Percentiles rank a stretch among this genome's conserved stretches.
phyloP scores from a whole-genome alignment of 2,888 invertebrate species.

The Chaetogeoica ovagalla region DNA sequence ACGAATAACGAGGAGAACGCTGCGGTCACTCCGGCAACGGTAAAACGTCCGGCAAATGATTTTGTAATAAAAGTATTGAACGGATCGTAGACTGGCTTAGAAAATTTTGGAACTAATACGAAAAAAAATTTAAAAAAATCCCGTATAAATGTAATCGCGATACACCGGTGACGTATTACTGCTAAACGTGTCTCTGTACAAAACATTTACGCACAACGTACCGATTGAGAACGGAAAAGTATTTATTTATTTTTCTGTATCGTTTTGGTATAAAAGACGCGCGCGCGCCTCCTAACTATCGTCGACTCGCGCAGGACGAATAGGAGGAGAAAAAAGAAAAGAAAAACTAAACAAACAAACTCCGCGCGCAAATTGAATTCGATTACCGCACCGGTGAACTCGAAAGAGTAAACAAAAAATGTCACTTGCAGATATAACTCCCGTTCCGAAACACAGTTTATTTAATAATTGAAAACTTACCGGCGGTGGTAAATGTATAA shows the following conservation, averaged over 20 bases:
- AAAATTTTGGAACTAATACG: too few species aligned
- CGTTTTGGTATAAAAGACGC: not conserved
- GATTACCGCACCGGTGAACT: conserved; percentile 51
- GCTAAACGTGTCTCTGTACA: too few species aligned
- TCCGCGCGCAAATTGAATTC: conserved; percentile 45
- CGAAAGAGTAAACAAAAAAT: conserved; percentile 49
- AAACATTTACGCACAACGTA: not conserved
- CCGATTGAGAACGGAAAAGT: not conserved
- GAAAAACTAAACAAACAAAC: conserved; percentile 39
- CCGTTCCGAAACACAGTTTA: conserved; percentile 40
- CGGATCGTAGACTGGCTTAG: too few species aligned
- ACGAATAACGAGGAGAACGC: too few species aligned
- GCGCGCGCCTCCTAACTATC: not conserved
- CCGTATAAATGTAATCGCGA: too few species aligned
- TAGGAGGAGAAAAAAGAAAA: not conserved
- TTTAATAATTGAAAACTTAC: conserved; percentile 51
- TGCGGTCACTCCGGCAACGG: too few species aligned
- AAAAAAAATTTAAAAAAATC: too few species aligned
- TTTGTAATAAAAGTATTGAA: too few species aligned
- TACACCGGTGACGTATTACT: too few species aligned
- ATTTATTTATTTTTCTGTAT: conserved; percentile 25
- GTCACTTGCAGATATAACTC: conserved; percentile 42
- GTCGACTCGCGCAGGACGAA: not conserved
- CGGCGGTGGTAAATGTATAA: conserved; percentile 26
- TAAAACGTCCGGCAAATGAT: too few species aligned